Conservation (phyloP, 1,140 invertebrate species). For the Saccostrea cuccullata region DNA sequence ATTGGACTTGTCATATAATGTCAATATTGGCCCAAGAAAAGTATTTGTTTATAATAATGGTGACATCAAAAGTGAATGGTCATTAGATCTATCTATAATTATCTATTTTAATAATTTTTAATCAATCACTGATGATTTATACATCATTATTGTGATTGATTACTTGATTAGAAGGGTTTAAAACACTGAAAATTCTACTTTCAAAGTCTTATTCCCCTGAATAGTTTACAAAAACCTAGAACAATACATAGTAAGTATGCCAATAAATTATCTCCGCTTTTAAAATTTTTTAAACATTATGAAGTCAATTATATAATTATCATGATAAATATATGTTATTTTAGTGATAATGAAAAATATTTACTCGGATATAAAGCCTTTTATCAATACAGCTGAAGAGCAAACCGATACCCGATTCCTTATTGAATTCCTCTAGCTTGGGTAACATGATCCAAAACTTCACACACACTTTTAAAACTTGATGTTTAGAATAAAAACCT, state of each 20-base stretch:
- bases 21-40: too few species aligned
- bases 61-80: too few species aligned
- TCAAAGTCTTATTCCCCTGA: background rate
- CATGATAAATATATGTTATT: background rate
- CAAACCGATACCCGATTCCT: conserved; percentile 12
- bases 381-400: conserved; percentile 16
- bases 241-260: background rate
- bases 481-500: conserved; percentile 35
- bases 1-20: too few species aligned
- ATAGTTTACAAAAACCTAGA: background rate
- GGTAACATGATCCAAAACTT: conserved; percentile 39
- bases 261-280: background rate
- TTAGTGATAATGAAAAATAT: conserved; percentile 30
- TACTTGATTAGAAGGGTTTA: too few species aligned
- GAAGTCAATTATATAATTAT: conserved; percentile 29
- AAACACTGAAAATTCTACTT: too few species aligned
- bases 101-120: too few species aligned
- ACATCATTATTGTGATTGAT: too few species aligned
- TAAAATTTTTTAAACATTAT: background rate
- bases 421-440: background rate
- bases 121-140: too few species aligned
- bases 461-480: conserved; percentile 40
- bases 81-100: too few species aligned
- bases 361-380: conserved; percentile 4
- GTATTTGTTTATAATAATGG: too few species aligned